A percentile compares a stretch with the other conserved stretches of the same genome.
These are phyloP conservation scores for Chrysopa pallens DNA, from an alignment of 1,140 invertebrate genomes.

Conservation along the genomic window DNA sequence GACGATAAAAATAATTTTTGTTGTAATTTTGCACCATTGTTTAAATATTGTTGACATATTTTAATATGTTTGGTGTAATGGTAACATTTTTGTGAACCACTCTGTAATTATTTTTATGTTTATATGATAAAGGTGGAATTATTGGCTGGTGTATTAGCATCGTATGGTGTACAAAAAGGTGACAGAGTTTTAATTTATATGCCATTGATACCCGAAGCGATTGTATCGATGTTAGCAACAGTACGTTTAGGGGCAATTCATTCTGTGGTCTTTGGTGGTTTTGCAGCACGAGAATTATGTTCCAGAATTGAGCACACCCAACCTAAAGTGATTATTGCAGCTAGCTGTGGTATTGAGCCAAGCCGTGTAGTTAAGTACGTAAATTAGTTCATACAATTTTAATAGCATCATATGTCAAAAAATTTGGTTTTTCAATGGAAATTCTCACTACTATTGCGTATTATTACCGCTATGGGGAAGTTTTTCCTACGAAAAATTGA, in stretches of 20 bases:
- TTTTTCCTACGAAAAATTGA: too few species aligned
- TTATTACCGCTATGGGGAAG: too few species aligned
- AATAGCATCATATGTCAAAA: too few species aligned
- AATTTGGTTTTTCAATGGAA: too few species aligned
- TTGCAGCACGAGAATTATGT: slow-evolving; percentile 72
- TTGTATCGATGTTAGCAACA: slow-evolving; percentile 70
- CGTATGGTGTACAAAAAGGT: slow-evolving; percentile 55
- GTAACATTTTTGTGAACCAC: not conserved
- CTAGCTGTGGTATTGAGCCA: slow-evolving; percentile 80
- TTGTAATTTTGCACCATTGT: too few species aligned
- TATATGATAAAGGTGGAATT: slow-evolving; percentile 37
- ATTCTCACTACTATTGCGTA: too few species aligned
- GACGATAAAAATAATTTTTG: too few species aligned
- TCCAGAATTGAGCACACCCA: slow-evolving; percentile 71
- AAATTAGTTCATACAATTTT: too few species aligned
- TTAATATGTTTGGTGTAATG: too few species aligned
- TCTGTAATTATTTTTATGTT: slow-evolving; percentile 5
- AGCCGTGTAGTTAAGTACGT: slow-evolving; percentile 55
- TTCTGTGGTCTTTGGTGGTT: slow-evolving; percentile 79
- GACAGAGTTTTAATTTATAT: slow-evolving; percentile 77
- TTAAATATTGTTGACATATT: too few species aligned
- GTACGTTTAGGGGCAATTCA: slow-evolving; percentile 70
- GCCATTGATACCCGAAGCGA: slow-evolving; percentile 75
- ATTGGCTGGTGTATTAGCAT: slow-evolving; percentile 55
- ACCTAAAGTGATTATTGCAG: slow-evolving; percentile 75